Evolutionary conservation across 1,140 invertebrate genomes (phyloP).

Genomic region (Pinna nobilis): DNA sequence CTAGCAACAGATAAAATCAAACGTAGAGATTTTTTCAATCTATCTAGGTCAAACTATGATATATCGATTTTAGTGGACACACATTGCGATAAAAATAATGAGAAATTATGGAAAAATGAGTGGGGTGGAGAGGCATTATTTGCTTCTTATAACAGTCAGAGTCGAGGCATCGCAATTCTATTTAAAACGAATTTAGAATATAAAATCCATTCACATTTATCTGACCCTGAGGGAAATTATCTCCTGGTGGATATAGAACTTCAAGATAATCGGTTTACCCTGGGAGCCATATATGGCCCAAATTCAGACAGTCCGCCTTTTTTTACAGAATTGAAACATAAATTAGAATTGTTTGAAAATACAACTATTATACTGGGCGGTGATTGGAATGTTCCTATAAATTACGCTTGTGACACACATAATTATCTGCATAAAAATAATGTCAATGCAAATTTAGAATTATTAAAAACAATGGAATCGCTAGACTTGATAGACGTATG

Average conservation of each 20-base stretch:
- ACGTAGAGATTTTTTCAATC: background rate
- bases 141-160: background rate
- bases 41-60: background rate
- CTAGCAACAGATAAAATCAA: background rate
- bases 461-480: background rate
- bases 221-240: background rate
- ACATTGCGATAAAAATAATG: background rate
- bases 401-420: background rate
- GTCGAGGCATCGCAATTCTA: background rate
- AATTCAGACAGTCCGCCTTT: background rate
- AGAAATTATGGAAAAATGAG: background rate
- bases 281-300: conserved; percentile 11
- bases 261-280: background rate
- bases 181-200: conserved; percentile 6
- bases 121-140: background rate
- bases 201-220: background rate
- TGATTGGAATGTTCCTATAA: conserved; percentile 2
- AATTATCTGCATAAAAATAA: conserved; percentile 10
- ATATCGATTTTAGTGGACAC: background rate
- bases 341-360: background rate
- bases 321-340: background rate
- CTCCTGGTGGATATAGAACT: background rate
- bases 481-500: conserved; percentile 4
- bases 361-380: background rate
- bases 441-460: background rate